Base-by-base conservation (phyloP, 64 coral and sea anemone genomes). In the Porites lutea region DNA sequence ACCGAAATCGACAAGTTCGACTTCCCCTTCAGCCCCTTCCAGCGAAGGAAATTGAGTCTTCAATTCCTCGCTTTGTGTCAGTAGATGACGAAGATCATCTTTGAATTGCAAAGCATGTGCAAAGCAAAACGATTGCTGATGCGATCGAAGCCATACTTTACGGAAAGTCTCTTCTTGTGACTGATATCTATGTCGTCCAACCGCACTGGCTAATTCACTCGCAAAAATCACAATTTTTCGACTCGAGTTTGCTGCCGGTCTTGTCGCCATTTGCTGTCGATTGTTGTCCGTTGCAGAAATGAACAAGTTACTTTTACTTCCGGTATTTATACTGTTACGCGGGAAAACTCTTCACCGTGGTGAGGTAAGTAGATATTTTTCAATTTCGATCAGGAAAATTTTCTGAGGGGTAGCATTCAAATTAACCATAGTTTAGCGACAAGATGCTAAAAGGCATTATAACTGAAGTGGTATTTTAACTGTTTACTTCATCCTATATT, bases 151-250 rank as follows among this genome's bases (percentile, higher is more conserved):
- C 97, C 97, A 99, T 6, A 99, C 84, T 52, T 90, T 93, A 7
- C 73, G 88, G 21, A 94, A 77, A 19, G 94, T 94, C 88, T 96
- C 88, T 19, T 93, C 70, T 48, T 83, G 81, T 60, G 94, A 80
- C 22, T 62, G 68, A 86, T 99, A 99, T 13, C 71, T 89, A 89
- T 99, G 91, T 69, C 68, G 62, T 75, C 83, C 94, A 66, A 99
- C 88, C 13, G 90, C 94, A 76, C 97, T 99, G 5, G 97, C 97
- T 23, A 99, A 59, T 79, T 99, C 97, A 53, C 97, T 96, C 12
- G 97, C 97, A 74, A 87, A 93, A 44, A 96, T 80, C 16, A 93
- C 90, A 73, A 96, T 46, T 22, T 89, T 87, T 23, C 63, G n/a
- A 23, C 16, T 55, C 19, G 68, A 63, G 13, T 18, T 13, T 22